Conservation (phyloP, 2,113 vertebrate genomes). For the Pheucticus melanocephalus region DNA sequence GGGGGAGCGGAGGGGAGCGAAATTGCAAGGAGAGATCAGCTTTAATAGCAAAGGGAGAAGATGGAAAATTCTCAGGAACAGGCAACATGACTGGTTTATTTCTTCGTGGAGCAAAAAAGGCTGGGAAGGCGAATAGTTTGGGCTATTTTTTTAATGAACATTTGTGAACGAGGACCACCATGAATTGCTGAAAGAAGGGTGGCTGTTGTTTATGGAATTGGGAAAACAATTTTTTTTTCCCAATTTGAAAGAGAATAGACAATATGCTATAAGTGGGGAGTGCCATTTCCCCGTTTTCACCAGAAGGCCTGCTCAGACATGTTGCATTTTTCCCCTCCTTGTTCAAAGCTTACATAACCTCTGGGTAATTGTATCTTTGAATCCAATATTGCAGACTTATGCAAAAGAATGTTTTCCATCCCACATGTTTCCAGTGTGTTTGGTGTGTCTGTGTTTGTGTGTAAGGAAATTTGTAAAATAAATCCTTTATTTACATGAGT, state of each 20-base stretch:
- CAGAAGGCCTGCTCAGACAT: constrained; percentile 43
- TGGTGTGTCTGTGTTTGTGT: constrained; percentile 13
- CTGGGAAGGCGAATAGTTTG: constrained; percentile 41
- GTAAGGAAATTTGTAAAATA: constrained; percentile 50
- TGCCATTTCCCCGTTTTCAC: constrained; percentile 49
- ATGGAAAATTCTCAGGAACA: background rate
- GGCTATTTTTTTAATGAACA: constrained; percentile 26
- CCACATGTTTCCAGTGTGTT: constrained; percentile 36
- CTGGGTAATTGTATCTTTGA: constrained; percentile 36
- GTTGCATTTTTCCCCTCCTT: background rate
- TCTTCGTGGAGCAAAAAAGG: constrained; percentile 43
- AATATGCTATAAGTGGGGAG: constrained; percentile 43
- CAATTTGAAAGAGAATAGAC: constrained; percentile 71
- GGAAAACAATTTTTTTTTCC: constrained; percentile 67
- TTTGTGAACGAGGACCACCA: constrained; percentile 73
- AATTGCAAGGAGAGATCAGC: constrained; percentile 65
- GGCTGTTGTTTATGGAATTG: constrained; percentile 70
- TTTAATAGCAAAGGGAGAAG: constrained; percentile 55
- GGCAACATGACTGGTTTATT: constrained; percentile 34
- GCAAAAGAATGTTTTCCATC: constrained; percentile 38
- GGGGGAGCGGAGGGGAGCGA: constrained; percentile 41
- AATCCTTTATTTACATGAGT: constrained; percentile 45
- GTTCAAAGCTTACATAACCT: constrained; percentile 50
- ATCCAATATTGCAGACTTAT: constrained; percentile 25
- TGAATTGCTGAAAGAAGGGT: constrained; percentile 73